Evolutionary conservation across 1,140 invertebrate species (phyloP).

Genomic region (Pentalonia nigronervosa): DNA sequence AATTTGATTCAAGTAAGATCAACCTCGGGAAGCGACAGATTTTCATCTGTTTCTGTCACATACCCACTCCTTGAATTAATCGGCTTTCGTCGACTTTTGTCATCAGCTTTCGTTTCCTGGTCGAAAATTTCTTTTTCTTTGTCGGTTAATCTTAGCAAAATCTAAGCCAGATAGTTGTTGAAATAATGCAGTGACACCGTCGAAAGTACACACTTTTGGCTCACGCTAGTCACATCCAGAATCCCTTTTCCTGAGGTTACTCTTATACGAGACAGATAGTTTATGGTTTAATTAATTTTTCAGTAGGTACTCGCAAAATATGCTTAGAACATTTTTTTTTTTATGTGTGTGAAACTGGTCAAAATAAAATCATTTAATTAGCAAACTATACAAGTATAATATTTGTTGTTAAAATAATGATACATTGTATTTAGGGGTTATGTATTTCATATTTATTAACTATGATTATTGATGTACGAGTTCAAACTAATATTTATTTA

Average conservation of each 20-base stretch:
- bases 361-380: too few species aligned
- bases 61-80: not conserved
- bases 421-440: not conserved
- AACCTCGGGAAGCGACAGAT: not conserved
- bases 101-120: not conserved
- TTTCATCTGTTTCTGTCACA: not conserved
- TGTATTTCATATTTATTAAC: too few species aligned
- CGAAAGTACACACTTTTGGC: not conserved
- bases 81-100: not conserved
- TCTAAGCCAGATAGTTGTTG: not conserved
- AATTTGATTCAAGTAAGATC: not conserved
- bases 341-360: too few species aligned
- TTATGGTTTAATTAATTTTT: not conserved
- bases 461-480: too few species aligned
- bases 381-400: not conserved
- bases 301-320: too few species aligned
- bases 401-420: not conserved
- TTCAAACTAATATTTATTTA: not conserved
- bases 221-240: not conserved
- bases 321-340: too few species aligned
- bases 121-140: not conserved
- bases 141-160: not conserved
- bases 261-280: not conserved
- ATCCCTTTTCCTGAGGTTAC: rapidly evolving
- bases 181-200: not conserved